Percentiles rank a stretch among this genome's conserved stretches.
Conservation (phyloP, 2,113 vertebrate species). For the Setophaga coronata region DNA sequence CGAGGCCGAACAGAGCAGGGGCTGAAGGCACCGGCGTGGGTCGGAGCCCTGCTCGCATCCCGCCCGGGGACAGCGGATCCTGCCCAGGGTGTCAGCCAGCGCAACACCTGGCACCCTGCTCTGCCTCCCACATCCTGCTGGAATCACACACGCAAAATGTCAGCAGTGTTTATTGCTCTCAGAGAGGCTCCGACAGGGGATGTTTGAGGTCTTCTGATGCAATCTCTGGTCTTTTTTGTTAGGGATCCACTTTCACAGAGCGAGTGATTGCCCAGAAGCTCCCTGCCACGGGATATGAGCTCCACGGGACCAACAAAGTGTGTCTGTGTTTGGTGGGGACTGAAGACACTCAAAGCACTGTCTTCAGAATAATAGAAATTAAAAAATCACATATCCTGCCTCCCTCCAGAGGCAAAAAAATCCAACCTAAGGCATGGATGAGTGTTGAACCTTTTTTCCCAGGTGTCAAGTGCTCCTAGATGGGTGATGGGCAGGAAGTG, state of each 20-base stretch:
- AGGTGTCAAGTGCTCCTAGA: neutral
- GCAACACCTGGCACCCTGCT: neutral
- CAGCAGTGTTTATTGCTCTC: neutral
- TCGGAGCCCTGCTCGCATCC: neutral
- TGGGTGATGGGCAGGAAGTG: neutral
- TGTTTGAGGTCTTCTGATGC: neutral
- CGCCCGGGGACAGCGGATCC: neutral
- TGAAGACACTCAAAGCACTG: neutral
- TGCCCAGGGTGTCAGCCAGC: neutral
- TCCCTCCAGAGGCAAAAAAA: neutral
- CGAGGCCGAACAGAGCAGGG: neutral
- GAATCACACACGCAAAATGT: neutral
- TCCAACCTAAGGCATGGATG: neutral
- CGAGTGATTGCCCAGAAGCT: neutral
- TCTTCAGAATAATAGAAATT: neutral
- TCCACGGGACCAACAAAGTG: neutral
- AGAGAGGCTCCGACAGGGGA: neutral
- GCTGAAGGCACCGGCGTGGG: neutral
- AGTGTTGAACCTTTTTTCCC: neutral
- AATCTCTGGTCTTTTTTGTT: neutral
- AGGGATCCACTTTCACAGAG: neutral
- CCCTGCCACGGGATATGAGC: neutral
- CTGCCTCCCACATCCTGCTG: neutral
- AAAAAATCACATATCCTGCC: neutral
- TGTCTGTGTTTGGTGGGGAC: neutral